Base-by-base conservation (phyloP, 2,113 vertebrate genomes). In the Microcebus lehilahytsara region DNA sequence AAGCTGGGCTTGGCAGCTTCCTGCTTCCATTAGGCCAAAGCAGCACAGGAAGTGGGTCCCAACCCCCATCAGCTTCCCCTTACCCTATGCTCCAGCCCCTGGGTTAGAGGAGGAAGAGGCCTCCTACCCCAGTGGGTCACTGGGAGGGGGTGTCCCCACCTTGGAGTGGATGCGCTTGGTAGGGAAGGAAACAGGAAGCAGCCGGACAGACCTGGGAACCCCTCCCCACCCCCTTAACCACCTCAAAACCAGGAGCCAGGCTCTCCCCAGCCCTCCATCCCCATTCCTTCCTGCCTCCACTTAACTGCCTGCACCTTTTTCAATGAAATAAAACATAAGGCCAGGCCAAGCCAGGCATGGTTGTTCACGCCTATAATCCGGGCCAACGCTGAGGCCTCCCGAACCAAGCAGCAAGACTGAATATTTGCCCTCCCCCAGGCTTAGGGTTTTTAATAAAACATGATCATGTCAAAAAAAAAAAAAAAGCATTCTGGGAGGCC, bases 261-360 rank as follows among this genome's bases (percentile, higher is more conserved):
- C 0, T 0, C n/a, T 93, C 40, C n/a, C 75, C 64, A 64, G 25
- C 13, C 1, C 0, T 27, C 32, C 32, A 1, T 0, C 30, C 14
- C 53, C 3, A 16, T 0, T 11, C 13, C 2, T 9, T 23, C 80
- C 27, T 0, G 0, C n/a, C 66, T 87, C 49, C 72, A 42, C 25
- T 17, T 88, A 4, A 7, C 66, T 51, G 22, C 56, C 3, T 11
- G 0, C 1, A 9, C 32, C 34, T 16, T 42, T 91, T 85, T 66
- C 66, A 40, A 27, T 27, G 25, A 51, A 64, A 60, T 20, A 53
- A 96, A 58, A 78, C 49, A 51, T 17, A 49, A 37, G 42, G 46
- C 46, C 46, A 46, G 7, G 10, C 56, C 85, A 32, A 17, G 53
- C 53, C 14, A 16, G 53, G 53, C 53, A 19, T 56, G 53, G 53